These are phyloP conservation scores for Climacteris rufus DNA, from an alignment of 2,113 vertebrate species.

Conservation along the genomic window DNA sequence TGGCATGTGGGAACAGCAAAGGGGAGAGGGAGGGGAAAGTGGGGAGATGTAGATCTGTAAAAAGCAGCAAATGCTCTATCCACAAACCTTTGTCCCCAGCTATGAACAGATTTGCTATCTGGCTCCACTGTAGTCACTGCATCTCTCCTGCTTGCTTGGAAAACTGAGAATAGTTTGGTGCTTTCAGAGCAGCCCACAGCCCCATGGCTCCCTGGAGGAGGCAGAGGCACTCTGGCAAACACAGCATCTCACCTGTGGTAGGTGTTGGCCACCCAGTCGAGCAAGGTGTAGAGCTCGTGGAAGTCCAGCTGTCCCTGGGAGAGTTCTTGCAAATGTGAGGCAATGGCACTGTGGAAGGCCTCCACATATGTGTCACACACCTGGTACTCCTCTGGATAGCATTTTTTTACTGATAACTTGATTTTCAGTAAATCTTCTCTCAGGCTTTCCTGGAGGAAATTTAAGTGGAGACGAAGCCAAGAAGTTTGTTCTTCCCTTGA, in stretches of 20 bases:
- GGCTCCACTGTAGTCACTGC: not conserved
- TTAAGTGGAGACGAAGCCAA: conserved; percentile 58
- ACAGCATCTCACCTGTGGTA: conserved; percentile 68
- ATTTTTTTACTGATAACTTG: conserved; percentile 54
- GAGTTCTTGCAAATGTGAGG: conserved; percentile 65
- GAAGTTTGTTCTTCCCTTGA: not conserved
- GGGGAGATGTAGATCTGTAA: not conserved
- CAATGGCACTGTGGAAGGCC: conserved; percentile 68
- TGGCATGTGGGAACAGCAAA: not conserved
- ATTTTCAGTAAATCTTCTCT: conserved; percentile 66
- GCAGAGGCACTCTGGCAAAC: not conserved
- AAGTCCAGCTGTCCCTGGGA: not conserved
- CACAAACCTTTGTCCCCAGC: not conserved
- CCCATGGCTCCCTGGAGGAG: accelerated
- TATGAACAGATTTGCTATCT: not conserved
- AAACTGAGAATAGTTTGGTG: not conserved
- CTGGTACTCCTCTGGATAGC: conserved; percentile 63
- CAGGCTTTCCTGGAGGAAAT: conserved; percentile 40
- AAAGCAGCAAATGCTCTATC: not conserved
- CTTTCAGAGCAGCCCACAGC: not conserved
- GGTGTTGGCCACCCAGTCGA: conserved; percentile 71
- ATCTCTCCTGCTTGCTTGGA: not conserved
- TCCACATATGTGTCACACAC: conserved; percentile 66
- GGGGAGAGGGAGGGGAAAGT: not conserved
- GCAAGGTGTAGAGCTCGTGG: conserved; percentile 55